Evolutionary conservation across 2,797 vertebrate genomes (phyloP).

Genomic region (Thunnus albacares): DNA sequence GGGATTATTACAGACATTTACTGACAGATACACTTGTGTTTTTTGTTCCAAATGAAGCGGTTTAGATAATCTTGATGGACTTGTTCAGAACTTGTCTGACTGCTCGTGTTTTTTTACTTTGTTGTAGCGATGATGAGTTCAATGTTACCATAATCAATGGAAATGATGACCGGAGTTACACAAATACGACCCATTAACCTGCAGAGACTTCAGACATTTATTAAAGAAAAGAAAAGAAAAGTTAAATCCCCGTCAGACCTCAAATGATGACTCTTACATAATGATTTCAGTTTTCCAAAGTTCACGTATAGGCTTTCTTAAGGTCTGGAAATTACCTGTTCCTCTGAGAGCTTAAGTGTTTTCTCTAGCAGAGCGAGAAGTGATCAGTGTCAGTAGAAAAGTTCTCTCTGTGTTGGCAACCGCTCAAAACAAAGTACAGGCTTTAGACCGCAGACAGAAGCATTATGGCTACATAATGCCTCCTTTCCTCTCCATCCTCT

Average conservation of each 20-base stretch:
- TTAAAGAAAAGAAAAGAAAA: conserved; percentile 18
- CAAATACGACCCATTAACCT: conserved; percentile 12
- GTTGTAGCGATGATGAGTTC: background rate
- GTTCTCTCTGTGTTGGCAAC: conserved; percentile 53
- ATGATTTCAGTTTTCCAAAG: conserved; percentile 56
- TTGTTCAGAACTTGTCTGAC: background rate
- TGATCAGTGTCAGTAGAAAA: conserved; percentile 64
- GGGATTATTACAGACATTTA: background rate
- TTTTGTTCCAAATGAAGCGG: background rate
- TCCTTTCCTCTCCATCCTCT: conserved; percentile 47
- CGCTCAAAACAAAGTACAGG: conserved; percentile 64
- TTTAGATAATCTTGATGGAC: background rate
- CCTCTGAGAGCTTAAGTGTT: conserved; percentile 58
- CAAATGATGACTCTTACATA: conserved; percentile 33
- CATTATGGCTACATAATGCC: conserved; percentile 50
- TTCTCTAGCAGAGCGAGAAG: conserved; percentile 60
- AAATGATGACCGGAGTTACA: background rate
- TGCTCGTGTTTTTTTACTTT: conserved; percentile 9
- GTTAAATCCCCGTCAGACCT: conserved; percentile 27
- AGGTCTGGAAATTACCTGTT: conserved; percentile 58
- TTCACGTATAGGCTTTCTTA: conserved; percentile 42
- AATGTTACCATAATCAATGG: conserved; percentile 1
- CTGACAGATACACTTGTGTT: background rate
- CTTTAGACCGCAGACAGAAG: conserved; percentile 59
- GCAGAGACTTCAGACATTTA: conserved; percentile 5